Conservation (phyloP, 2,888 invertebrate genomes). For the Heliothis peltigera region DNA sequence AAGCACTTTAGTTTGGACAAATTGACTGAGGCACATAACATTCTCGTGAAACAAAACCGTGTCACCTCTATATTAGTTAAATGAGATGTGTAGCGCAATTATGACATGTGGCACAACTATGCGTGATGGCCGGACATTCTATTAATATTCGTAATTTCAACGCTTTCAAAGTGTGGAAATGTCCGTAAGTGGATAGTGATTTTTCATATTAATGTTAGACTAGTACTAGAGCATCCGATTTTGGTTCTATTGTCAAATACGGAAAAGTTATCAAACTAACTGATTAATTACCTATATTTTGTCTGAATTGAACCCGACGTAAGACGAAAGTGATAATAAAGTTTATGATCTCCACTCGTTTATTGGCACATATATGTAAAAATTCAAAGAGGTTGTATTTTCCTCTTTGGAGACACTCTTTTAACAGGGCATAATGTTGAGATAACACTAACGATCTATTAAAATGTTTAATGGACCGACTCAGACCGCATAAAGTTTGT, state of each 20-base stretch:
- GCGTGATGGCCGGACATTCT: conserved; percentile 52
- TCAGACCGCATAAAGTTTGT: not conserved
- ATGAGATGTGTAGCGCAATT: conserved; percentile 45
- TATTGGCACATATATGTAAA: too few species aligned
- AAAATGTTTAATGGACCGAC: conserved; percentile 1
- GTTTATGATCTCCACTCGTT: too few species aligned
- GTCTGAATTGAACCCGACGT: too few species aligned
- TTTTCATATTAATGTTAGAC: not conserved
- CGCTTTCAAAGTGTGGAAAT: conserved; percentile 37
- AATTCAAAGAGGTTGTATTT: too few species aligned
- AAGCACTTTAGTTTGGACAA: conserved; percentile 19
- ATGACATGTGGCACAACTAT: conserved; percentile 51
- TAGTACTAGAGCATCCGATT: not conserved
- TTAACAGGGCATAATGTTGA: too few species aligned
- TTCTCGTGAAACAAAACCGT: conserved; percentile 43
- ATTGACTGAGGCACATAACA: conserved; percentile 28
- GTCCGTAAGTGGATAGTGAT: conserved; percentile 15
- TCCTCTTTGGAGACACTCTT: too few species aligned
- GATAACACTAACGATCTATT: conserved; percentile 5
- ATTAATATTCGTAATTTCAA: conserved; percentile 60
- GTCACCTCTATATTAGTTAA: conserved; percentile 54
- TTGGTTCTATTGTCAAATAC: too few species aligned
- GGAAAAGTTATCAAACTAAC: too few species aligned
- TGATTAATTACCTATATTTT: too few species aligned
- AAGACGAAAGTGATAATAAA: too few species aligned